These are phyloP conservation scores for Blennius ocellaris DNA, from an alignment of 2,113 vertebrate genomes.

Conservation along the genomic window DNA sequence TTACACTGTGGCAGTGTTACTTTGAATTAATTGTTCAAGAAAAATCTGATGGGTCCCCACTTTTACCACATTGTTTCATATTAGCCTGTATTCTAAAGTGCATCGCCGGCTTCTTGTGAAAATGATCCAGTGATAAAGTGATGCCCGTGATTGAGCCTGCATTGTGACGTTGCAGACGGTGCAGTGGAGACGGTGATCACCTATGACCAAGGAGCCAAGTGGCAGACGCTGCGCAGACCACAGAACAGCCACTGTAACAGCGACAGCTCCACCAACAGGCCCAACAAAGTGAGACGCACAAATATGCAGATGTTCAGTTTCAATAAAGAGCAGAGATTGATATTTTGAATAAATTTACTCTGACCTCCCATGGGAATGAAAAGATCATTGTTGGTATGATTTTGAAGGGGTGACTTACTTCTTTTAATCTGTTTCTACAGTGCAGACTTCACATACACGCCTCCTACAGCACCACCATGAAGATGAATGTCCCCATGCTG, in stretches of 20 bases:
- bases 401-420: no score
- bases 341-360: not conserved
- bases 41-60: no score
- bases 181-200: conserved; percentile 91
- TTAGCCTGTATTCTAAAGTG: no score
- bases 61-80: no score
- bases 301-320: not conserved
- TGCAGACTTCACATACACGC: conserved; percentile 95
- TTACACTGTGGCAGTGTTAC: no score
- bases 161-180: conserved; percentile 76
- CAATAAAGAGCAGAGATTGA: not conserved
- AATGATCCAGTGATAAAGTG: no score
- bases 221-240: conserved; percentile 87
- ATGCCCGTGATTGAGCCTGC: not conserved
- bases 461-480: conserved; percentile 92
- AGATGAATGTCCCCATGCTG: conserved; percentile 91
- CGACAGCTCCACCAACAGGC: conserved; percentile 65
- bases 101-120: no score
- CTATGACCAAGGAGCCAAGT: conserved; percentile 92
- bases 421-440: conserved; percentile 78
- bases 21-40: no score
- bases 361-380: not conserved
- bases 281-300: conserved; percentile 67
- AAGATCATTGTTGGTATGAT: not conserved
- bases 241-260: conserved; percentile 87